These are phyloP conservation scores for Enteromius anoplus DNA, from an alignment of 2,797 vertebrate genomes.

Conservation along the genomic window DNA sequence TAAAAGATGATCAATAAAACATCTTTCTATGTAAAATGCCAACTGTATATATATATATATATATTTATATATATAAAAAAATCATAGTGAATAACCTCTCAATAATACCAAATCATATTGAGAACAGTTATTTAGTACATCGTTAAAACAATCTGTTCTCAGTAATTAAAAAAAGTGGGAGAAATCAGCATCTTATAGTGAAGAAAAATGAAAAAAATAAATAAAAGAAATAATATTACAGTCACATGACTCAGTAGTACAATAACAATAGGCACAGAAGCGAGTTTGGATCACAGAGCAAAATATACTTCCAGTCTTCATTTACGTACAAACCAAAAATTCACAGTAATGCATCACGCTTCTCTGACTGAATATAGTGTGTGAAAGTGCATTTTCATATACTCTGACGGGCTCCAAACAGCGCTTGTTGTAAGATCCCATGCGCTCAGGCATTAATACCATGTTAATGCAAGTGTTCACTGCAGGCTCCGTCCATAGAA, in stretches of 20 bases:
- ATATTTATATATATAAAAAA: not conserved
- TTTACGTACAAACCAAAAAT: constrained; percentile 51
- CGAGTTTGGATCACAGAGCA: constrained; percentile 56
- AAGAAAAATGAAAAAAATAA: constrained; percentile 72
- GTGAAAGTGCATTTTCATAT: constrained; percentile 64
- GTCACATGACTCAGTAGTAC: constrained; percentile 76
- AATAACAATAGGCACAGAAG: constrained; percentile 69
- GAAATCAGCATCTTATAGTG: constrained; percentile 64
- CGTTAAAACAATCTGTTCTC: constrained; percentile 59
- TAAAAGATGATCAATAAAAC: constrained; percentile 64
- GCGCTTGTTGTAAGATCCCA: constrained; percentile 16
- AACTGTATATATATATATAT: constrained; percentile 10
- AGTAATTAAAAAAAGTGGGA: constrained; percentile 58
- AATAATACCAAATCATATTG: constrained; percentile 51
- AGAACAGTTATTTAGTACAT: constrained; percentile 64
- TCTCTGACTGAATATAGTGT: constrained; percentile 48
- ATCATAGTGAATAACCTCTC: constrained; percentile 1
- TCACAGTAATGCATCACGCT: constrained; percentile 58
- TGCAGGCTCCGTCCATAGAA: not conserved
- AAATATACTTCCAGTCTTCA: constrained; percentile 55
- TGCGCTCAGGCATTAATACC: constrained; percentile 30
- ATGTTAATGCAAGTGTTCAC: constrained; percentile 36
- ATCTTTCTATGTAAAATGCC: constrained; percentile 15
- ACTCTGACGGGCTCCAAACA: constrained; percentile 22
- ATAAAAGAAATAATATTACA: constrained; percentile 62